A percentile compares a stretch with the other conserved stretches of the same genome.
These are phyloP conservation scores for Epinotia nisella DNA, from an alignment of 2,888 invertebrate genomes.

Conservation along the genomic window DNA sequence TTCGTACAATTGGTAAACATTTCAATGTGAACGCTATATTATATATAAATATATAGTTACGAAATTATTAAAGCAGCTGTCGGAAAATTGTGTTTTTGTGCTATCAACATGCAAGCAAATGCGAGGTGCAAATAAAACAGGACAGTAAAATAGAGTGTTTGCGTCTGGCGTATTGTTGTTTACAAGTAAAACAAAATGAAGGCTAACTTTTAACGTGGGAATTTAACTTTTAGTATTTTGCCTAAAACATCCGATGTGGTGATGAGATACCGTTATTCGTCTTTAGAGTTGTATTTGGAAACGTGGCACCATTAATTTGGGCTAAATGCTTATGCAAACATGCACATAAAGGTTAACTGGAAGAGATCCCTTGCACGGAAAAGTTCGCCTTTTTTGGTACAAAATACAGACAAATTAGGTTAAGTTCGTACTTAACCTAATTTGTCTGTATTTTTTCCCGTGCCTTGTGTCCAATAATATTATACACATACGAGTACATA, in stretches of 20 bases:
- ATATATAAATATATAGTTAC: not conserved
- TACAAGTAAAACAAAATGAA: constrained; percentile 3
- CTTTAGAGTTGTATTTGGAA: too few species aligned
- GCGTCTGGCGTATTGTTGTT: not conserved
- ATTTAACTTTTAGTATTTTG: not conserved
- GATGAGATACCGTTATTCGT: too few species aligned
- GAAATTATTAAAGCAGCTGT: constrained; percentile 13
- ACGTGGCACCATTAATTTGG: too few species aligned
- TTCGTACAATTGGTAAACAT: constrained; percentile 27
- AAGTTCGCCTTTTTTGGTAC: too few species aligned
- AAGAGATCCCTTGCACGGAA: too few species aligned
- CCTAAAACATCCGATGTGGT: not conserved
- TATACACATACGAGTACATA: too few species aligned
- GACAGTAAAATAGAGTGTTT: constrained; percentile 13
- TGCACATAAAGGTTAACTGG: too few species aligned
- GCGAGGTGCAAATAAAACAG: constrained; percentile 1
- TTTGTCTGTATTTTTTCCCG: too few species aligned
- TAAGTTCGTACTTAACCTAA: too few species aligned
- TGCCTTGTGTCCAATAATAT: too few species aligned
- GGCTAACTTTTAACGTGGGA: not conserved
- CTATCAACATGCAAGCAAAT: constrained; percentile 20
- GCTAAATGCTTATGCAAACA: too few species aligned
- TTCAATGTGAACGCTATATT: constrained; percentile 12
- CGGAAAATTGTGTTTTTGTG: constrained; percentile 18
- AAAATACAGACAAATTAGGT: too few species aligned